Percentiles rank a stretch among this genome's conserved stretches.
These are phyloP conservation scores for Ochropleura plecta DNA, from an alignment of 2,888 invertebrate genomes.

Conservation along the genomic window DNA sequence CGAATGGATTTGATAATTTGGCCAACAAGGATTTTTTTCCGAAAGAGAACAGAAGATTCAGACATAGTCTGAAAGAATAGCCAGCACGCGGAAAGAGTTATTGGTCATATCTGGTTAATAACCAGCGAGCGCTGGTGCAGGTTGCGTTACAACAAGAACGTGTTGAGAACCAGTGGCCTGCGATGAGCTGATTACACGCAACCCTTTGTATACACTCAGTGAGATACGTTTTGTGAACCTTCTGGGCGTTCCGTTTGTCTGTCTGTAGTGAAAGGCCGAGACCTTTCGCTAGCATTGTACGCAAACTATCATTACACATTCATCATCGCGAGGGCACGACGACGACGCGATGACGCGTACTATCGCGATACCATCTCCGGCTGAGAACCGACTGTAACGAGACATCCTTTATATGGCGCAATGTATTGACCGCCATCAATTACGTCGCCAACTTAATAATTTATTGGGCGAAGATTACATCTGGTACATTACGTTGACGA, in stretches of 20 bases:
- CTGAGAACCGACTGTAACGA: not conserved
- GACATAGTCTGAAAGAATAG: not conserved
- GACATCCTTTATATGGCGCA: constrained; percentile 6
- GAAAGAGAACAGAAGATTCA: not conserved
- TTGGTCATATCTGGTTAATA: not conserved
- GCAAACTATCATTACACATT: constrained; percentile 27
- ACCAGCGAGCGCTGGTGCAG: no score
- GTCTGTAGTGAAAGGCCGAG: not conserved
- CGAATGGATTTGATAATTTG: not conserved
- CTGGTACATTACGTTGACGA: not conserved
- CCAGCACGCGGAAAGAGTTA: not conserved
- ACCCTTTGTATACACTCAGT: not conserved
- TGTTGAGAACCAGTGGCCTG: not conserved
- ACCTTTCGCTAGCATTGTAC: constrained; percentile 25
- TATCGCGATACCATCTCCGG: constrained; percentile 27
- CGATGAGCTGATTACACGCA: not conserved
- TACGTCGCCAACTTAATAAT: constrained; percentile 19
- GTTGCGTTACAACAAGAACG: no score
- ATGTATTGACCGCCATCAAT: constrained; percentile 8
- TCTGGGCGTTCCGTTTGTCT: not conserved
- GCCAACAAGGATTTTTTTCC: not conserved
- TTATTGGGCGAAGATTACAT: constrained; percentile 27
- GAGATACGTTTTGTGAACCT: not conserved
- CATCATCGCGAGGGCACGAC: constrained; percentile 12
- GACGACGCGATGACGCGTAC: not conserved